A percentile compares a stretch with the other conserved stretches of the same genome.
Evolutionary conservation across 2,113 vertebrate species (phyloP).

Genomic region (Corythaeola cristata): DNA sequence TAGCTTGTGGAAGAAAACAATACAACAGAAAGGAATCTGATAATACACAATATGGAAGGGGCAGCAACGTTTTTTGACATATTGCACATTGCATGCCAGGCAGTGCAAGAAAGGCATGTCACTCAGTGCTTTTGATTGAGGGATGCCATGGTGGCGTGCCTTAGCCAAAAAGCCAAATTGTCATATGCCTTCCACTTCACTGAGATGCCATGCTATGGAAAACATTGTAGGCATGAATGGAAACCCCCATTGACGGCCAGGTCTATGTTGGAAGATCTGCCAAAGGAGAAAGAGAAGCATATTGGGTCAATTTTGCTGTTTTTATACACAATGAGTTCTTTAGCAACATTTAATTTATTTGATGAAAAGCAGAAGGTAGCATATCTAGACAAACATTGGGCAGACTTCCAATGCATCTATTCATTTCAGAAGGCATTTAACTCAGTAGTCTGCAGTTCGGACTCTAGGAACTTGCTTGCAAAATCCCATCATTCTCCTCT

Average conservation of each 20-base stretch:
- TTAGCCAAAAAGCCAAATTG: slow-evolving; percentile 43
- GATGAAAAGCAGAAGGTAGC: neutral
- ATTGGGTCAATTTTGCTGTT: neutral
- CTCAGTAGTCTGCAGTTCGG: neutral
- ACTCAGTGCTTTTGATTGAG: slow-evolving; percentile 35
- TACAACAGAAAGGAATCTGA: neutral
- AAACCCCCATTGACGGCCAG: slow-evolving; percentile 44
- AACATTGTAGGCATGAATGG: slow-evolving; percentile 54
- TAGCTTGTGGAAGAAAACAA: slow-evolving; percentile 34
- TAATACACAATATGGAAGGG: neutral
- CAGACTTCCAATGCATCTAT: neutral
- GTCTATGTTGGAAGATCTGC: neutral
- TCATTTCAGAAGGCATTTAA: neutral
- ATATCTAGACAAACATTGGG: neutral
- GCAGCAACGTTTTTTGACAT: neutral
- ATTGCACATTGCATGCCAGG: slow-evolving; percentile 22
- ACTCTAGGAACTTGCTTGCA: neutral
- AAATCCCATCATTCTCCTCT: neutral
- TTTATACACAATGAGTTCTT: neutral
- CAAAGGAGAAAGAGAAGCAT: slow-evolving; percentile 17
- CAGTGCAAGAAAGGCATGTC: slow-evolving; percentile 41
- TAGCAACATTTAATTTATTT: neutral
- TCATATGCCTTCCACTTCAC: slow-evolving; percentile 47
- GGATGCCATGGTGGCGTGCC: slow-evolving; percentile 27
- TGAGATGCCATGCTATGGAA: slow-evolving; percentile 36